phyloP scores from a whole-genome alignment of 2,113 vertebrate species.

The Mirounga angustirostris region DNA sequence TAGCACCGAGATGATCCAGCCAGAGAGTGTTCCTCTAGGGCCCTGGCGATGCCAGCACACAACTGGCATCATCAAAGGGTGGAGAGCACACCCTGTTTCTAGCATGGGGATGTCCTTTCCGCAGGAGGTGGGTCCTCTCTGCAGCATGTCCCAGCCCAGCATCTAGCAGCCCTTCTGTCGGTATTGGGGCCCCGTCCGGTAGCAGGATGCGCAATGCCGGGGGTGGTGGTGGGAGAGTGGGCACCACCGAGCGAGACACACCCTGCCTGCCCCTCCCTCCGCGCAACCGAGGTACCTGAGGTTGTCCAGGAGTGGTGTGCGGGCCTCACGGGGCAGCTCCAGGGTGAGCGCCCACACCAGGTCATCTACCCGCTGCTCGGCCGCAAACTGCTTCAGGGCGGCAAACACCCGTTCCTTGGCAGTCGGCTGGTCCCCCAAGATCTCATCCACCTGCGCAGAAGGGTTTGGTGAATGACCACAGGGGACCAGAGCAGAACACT shows the following conservation, averaged over 20 bases:
- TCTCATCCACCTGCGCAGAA: slow-evolving; percentile 92
- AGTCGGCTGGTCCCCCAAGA: slow-evolving; percentile 91
- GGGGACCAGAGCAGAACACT: rapidly evolving
- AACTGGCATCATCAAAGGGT: not conserved
- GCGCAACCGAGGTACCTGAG: slow-evolving; percentile 91
- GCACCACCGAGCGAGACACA: not conserved
- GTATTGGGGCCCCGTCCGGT: not conserved
- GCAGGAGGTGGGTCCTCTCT: not conserved
- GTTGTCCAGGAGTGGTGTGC: slow-evolving; percentile 92
- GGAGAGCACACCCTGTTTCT: not conserved
- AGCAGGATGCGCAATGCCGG: not conserved
- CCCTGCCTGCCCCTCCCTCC: not conserved
- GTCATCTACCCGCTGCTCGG: slow-evolving; percentile 94
- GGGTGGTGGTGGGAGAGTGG: not conserved
- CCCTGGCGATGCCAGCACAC: not conserved
- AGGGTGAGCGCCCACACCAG: slow-evolving; percentile 93
- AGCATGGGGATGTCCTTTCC: not conserved
- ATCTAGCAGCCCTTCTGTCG: not conserved
- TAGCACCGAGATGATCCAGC: not conserved
- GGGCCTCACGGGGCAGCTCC: slow-evolving; percentile 91
- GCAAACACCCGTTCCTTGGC: slow-evolving; percentile 94
- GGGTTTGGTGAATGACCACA: rapidly evolving
- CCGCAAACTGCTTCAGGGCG: slow-evolving; percentile 94
- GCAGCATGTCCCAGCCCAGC: no score
- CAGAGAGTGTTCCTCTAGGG: not conserved